Evolutionary conservation across 2,113 vertebrate genomes (phyloP), one percentile per base, ranked within the genome.

Genomic region (Tetrao urogallus): DNA sequence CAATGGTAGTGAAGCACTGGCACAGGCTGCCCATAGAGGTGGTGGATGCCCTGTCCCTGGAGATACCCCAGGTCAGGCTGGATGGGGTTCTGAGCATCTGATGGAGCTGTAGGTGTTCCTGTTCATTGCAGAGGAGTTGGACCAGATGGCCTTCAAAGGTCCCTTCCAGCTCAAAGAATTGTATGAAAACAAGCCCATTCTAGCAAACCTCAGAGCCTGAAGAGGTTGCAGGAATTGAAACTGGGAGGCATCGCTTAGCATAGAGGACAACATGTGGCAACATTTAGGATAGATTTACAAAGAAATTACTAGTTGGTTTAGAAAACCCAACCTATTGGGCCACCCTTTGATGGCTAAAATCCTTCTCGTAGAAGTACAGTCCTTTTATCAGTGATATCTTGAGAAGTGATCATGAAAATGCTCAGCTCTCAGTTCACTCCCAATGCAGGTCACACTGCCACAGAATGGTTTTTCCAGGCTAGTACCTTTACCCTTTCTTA

Each of bases 391-490:
- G 52, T 38, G 67, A 86, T 5, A 47, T 32, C 61, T 60, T 20
- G 8, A 74, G 3, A 4, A 4, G 4, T 24, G 47, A 48, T 22
- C 21, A 47, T 0, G 5, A 48, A 75, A 89, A 79, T 3, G 6
- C 8, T 54, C 11, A 61, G 56, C 12, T 86, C 28, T 8, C 8
- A 11, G 10, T 17, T 70, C 38, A 67, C 16, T 20, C 42, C 9
- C 27, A 75, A 3, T 3, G 15, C 52, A 0, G 1, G 27, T 11
- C 1, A 4, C 47, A 52, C 8, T 47, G 21, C 52, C 71, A 52
- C 25, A 22, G 61, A 86, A 75, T 0, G 1, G 12, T 75, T 74
- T 66, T 88, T 43, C 54, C 1, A 0, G 3, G 22, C 38, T 56
- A 88, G 21, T 56, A 69, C 28, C 50, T 91, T 66, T 27, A 36